Base-by-base conservation (phyloP, 1,140 invertebrate genomes). In the Luehdorfia chinensis region DNA sequence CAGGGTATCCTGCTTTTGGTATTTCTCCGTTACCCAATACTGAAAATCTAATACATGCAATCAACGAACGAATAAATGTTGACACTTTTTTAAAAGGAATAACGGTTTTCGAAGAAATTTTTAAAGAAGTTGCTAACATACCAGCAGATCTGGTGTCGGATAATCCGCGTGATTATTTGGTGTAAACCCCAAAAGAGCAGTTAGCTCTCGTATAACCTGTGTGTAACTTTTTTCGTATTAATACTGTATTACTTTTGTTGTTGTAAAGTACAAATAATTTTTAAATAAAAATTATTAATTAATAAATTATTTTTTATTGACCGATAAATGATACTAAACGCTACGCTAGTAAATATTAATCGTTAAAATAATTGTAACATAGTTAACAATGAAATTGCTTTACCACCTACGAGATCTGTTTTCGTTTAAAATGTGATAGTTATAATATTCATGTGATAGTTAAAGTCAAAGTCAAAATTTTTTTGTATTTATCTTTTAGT, bases 61-160 rank as follows among this genome's bases (percentile, higher is more conserved):
- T 39, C 21, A 39, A 39, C 11, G 36, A 39, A 25, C 36, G 36
- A 13, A 11, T 39, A 1, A 23, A 39, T 23, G 25, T 39, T 7
- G 1, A 23, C n/a, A 25, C 21, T 1, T 39, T 23, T 8, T 39
- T 23, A 13, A 14, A 13, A 1, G 36, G 36, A 23, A 39, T 39
- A 13, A 25, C 9, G 7, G 14, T 39, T 3, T 39, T 4, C 12
- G 36, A 27, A 13, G 36, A 39, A 13, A 39, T 39, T 6, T 25
- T 41, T 27, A 25, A 41, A 41, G 11, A 23, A n/a, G 14, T 41
- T 7, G 11, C 6, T 11, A 41, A 25, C n/a, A 7, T 41, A 41
- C 13, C 36, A 1, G 21, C 36, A 25, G 11, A 27, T 21, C 13
- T 25, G 15, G 21, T 27, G 12, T 41, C 36, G 2, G 13, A 25